phyloP scores from a whole-genome alignment of 2,797 vertebrate species.

The Coreius guichenoti region DNA sequence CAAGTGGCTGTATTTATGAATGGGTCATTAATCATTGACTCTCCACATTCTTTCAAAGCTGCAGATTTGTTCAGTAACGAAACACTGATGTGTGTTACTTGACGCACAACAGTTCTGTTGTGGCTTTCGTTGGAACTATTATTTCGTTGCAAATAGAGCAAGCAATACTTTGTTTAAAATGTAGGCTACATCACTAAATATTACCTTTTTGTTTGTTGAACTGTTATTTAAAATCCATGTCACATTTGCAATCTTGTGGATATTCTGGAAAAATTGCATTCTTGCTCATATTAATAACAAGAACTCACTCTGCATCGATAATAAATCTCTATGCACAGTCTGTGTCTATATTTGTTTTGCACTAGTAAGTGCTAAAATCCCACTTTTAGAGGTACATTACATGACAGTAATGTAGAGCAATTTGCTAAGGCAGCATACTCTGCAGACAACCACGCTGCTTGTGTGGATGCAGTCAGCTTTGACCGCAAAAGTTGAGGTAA shows the following conservation, averaged over 20 bases:
- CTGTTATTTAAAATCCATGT: background rate
- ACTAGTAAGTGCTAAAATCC: background rate
- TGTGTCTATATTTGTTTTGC: background rate
- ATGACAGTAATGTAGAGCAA: background rate
- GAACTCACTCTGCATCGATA: background rate
- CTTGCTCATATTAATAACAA: background rate
- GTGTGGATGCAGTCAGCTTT: background rate
- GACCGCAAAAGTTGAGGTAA: background rate
- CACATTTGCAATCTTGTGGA: background rate
- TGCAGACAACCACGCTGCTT: background rate
- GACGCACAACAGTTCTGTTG: background rate
- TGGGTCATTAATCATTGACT: too few relatives aligned
- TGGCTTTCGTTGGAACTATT: background rate
- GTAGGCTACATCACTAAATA: background rate
- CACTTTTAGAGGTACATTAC: background rate
- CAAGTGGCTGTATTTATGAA: too few relatives aligned
- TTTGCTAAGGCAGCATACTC: background rate
- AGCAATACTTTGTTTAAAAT: background rate
- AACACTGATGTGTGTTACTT: too few relatives aligned
- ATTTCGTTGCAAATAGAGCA: background rate
- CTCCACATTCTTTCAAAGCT: too few relatives aligned
- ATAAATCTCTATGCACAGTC: background rate
- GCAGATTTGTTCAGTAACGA: too few relatives aligned
- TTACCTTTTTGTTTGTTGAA: background rate
- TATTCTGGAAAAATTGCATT: background rate